Base-by-base conservation (phyloP, 2,888 invertebrate genomes). In the Hypena proboscidalis region DNA sequence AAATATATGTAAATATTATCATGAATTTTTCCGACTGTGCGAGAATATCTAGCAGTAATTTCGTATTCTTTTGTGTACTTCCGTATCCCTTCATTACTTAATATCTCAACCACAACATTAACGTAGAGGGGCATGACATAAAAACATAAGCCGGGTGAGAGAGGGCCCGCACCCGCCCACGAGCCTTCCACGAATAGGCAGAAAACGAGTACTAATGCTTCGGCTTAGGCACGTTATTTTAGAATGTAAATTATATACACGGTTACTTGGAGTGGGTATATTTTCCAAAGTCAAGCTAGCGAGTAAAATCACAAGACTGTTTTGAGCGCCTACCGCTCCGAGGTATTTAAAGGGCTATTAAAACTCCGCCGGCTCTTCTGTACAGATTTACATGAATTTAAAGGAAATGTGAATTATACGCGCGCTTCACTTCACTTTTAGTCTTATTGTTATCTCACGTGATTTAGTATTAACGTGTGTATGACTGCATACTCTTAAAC, bases 291-390 rank as follows among this genome's bases (percentile, higher is more conserved):
- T 67, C 57, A 69, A 60, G 52, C 46, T 50, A 43, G 60, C 66
- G 67, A 76, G 74, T 79, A 78, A 39, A 84, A 84, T 83, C 80
- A 81, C 76, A 74, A 74, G 77, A 74, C 74, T 71, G 73, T 70
- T 67, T 61, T 66, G 66, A 64, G 59, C 65, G 69, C 70, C 66
- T 66, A 73, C 72, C 70, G 69, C 69, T 73, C 58, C 47, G 66
- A 66, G 74, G 74, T 75, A 81, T 84, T 64, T 83, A 82, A 63
- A 73, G 76, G 73, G 72, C 80, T 76, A 83, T 83, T 83, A 83
- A 80, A 82, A 79, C 77, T 79, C 79, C 67, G 65, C 69, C 62
- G 70, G 74, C 67, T 74, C 66, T 72, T 71, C 72, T 74, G 67
- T 66, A 50, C 69, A 74, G 80, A 80, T 81, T 83, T 77, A 77